Conservation (phyloP, 35 echinoderm and acorn worm genomes). For the Ophiothrix spiculata region DNA sequence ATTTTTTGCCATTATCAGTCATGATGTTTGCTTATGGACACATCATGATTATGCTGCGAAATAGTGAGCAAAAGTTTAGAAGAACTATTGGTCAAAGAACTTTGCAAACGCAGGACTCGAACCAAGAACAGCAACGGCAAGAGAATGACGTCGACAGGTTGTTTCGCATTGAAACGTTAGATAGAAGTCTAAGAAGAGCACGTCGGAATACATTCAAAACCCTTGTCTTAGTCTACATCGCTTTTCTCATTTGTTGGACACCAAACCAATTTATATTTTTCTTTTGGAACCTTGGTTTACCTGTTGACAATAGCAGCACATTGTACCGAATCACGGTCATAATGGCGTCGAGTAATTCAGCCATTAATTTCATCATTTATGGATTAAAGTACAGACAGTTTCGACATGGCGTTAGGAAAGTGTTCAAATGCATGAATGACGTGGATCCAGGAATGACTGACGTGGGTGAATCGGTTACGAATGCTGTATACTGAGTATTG, state of each 20-base stretch:
- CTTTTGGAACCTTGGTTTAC: conserved; percentile 49
- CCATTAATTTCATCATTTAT: conserved; percentile 76
- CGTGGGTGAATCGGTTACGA: too few relatives aligned
- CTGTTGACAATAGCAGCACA: conserved; percentile 37
- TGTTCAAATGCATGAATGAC: not conserved
- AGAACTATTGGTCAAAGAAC: too few relatives aligned
- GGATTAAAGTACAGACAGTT: conserved; percentile 59
- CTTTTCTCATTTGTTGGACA: conserved; percentile 68
- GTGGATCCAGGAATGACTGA: too few relatives aligned
- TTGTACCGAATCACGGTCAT: conserved; percentile 49
- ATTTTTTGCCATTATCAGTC: not conserved
- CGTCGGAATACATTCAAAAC: conserved; percentile 45
- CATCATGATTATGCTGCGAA: conserved; percentile 15
- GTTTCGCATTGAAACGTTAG: not conserved
- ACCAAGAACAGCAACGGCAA: too few relatives aligned
- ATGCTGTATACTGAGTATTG: too few relatives aligned
- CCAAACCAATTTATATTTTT: conserved; percentile 77
- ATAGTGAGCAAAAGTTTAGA: not conserved
- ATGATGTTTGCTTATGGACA: conserved; percentile 21
- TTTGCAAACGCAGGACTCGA: too few relatives aligned
- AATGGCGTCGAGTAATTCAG: conserved; percentile 53
- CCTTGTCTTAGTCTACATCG: conserved; percentile 45
- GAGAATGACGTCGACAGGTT: too few relatives aligned
- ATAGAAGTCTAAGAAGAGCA: conserved; percentile 4
- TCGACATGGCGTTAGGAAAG: conserved; percentile 29